These are phyloP conservation scores for Linyphia triangularis DNA, from an alignment of 2,888 invertebrate genomes.

Conservation along the genomic window DNA sequence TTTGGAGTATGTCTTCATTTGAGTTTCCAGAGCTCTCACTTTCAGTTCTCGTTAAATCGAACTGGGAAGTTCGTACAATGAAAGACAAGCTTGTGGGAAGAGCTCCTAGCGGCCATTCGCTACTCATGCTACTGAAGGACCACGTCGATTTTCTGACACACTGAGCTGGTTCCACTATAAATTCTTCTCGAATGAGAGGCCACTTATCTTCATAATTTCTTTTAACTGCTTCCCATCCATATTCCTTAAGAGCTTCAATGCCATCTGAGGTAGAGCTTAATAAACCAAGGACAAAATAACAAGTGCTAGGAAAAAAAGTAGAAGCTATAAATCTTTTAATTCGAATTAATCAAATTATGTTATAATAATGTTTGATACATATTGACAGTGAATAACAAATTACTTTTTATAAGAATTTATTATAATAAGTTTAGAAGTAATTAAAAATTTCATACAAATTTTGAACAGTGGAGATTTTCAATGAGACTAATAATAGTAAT, in stretches of 20 bases:
- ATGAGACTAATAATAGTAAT: too few species aligned
- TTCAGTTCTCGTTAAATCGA: constrained; percentile 35
- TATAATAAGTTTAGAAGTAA: too few species aligned
- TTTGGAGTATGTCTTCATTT: constrained; percentile 38
- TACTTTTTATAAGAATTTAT: not conserved
- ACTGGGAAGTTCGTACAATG: constrained; percentile 22
- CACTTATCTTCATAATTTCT: constrained; percentile 88
- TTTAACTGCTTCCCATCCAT: constrained; percentile 84
- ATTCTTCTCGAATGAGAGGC: constrained; percentile 85
- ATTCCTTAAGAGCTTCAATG: constrained; percentile 87
- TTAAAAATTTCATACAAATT: too few species aligned
- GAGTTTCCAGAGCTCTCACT: constrained; percentile 56
- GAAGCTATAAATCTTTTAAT: not conserved
- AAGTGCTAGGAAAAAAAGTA: constrained; percentile 83
- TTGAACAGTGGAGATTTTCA: too few species aligned
- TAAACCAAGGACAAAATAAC: constrained; percentile 92
- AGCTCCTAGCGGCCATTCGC: constrained; percentile 60
- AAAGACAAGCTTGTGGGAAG: constrained; percentile 69
- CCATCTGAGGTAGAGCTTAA: constrained; percentile 91
- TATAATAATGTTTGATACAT: not conserved
- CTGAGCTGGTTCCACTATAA: constrained; percentile 41
- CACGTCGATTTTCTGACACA: constrained; percentile 68
- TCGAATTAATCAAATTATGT: not conserved
- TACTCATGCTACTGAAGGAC: constrained; percentile 75
- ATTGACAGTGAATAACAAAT: not conserved